Conservation (phyloP, 2,113 vertebrate genomes). For the Gnathonemus longibarbis region DNA sequence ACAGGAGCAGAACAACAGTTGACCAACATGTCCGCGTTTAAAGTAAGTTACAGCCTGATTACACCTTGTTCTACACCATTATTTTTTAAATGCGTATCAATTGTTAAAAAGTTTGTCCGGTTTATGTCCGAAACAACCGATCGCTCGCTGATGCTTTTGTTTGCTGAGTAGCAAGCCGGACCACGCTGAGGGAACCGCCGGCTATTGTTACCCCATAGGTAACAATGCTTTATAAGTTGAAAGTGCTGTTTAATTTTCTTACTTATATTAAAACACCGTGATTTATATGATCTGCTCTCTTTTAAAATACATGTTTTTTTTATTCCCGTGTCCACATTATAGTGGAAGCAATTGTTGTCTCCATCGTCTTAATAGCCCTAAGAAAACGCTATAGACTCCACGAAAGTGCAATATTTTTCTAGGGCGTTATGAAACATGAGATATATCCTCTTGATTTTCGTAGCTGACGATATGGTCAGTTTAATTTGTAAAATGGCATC, state of each 20-base stretch:
- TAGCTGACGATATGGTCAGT: background rate
- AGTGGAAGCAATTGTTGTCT: background rate
- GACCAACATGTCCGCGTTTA: background rate
- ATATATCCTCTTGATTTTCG: background rate
- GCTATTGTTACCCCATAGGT: background rate
- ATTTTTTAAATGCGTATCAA: background rate
- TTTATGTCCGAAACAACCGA: background rate
- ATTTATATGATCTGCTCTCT: background rate
- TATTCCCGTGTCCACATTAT: background rate
- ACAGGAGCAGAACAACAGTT: background rate
- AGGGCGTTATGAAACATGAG: background rate
- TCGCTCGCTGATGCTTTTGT: background rate
- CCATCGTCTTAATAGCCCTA: background rate
- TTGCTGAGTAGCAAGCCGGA: background rate
- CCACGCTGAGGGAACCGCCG: background rate
- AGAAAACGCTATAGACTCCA: background rate
- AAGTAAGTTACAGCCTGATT: conserved; percentile 8
- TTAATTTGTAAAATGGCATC: background rate
- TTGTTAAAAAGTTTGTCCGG: background rate
- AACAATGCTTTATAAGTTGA: background rate
- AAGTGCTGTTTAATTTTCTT: background rate
- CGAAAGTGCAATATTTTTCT: background rate
- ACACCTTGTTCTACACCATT: background rate
- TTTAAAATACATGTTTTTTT: background rate
- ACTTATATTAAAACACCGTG: background rate